Conservation (phyloP, 2,113 vertebrate genomes). For the Romanogobio albipinnatus region DNA sequence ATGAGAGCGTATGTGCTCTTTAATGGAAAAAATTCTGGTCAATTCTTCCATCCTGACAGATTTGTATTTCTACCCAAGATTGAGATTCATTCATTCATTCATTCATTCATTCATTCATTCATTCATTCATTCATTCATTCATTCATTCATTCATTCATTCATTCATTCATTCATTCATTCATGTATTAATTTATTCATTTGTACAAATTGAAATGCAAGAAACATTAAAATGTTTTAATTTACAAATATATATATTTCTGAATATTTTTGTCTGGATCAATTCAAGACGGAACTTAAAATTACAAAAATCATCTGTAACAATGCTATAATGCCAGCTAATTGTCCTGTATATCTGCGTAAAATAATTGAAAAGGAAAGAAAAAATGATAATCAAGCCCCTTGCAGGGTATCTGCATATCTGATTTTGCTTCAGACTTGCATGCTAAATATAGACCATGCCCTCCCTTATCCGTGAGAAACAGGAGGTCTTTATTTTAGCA, state of each 20-base stretch:
- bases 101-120: background rate
- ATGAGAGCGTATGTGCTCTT: background rate
- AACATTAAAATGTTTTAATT: background rate
- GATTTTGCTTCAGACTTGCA: background rate
- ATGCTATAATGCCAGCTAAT: background rate
- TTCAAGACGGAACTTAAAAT: background rate
- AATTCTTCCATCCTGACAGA: background rate
- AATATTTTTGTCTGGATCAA: background rate
- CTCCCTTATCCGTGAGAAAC: constrained; percentile 42
- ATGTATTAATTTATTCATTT: background rate
- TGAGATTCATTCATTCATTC: background rate
- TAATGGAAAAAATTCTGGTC: background rate
- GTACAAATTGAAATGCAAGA: background rate
- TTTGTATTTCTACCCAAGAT: background rate
- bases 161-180: too few relatives aligned
- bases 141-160: too few relatives aligned
- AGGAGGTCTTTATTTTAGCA: constrained; percentile 38
- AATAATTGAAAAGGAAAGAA: background rate
- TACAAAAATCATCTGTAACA: background rate
- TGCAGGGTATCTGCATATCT: constrained; percentile 12
- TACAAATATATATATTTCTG: background rate
- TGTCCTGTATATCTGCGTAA: background rate
- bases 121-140: background rate
- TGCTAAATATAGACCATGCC: constrained; percentile 33
- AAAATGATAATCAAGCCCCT: background rate